Evolutionary conservation across 92 coral and sea anemone species (phyloP).

Genomic region (Phymanthus crucifer): DNA sequence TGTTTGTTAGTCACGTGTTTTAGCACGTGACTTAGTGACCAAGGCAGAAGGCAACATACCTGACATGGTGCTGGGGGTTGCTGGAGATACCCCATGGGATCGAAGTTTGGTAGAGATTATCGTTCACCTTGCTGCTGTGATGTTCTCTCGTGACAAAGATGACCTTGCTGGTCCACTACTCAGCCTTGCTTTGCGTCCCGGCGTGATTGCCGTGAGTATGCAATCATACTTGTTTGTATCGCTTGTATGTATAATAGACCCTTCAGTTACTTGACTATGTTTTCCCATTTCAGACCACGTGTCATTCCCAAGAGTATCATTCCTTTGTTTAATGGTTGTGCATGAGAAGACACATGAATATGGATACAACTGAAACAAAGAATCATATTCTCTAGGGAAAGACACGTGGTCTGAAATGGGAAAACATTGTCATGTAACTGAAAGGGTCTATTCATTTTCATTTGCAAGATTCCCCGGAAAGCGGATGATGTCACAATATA

Average conservation of each 20-base stretch:
- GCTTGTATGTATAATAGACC: too few species aligned
- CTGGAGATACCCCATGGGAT: slow-evolving; percentile 18
- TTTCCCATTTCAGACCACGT: too few species aligned
- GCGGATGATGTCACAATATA: neutral
- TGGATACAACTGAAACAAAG: too few species aligned
- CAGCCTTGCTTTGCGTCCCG: slow-evolving; percentile 14
- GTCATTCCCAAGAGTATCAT: too few species aligned
- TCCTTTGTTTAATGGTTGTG: too few species aligned
- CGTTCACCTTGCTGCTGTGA: slow-evolving; percentile 41
- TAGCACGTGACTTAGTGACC: slow-evolving; percentile 9
- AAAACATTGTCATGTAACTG: too few species aligned
- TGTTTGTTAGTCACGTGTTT: neutral
- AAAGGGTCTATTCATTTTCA: neutral
- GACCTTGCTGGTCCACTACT: slow-evolving; percentile 20
- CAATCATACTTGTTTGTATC: neutral
- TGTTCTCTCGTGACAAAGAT: slow-evolving; percentile 12
- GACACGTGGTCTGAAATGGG: too few species aligned
- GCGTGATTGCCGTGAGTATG: slow-evolving; percentile 19
- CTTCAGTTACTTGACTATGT: too few species aligned
- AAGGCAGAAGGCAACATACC: neutral
- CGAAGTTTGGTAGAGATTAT: slow-evolving; percentile 40
- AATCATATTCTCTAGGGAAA: too few species aligned
- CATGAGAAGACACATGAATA: too few species aligned
- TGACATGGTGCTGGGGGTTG: neutral
- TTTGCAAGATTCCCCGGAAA: neutral